These are phyloP conservation scores for Polyploca ridens DNA, from an alignment of 2,888 invertebrate species.

Conservation along the genomic window DNA sequence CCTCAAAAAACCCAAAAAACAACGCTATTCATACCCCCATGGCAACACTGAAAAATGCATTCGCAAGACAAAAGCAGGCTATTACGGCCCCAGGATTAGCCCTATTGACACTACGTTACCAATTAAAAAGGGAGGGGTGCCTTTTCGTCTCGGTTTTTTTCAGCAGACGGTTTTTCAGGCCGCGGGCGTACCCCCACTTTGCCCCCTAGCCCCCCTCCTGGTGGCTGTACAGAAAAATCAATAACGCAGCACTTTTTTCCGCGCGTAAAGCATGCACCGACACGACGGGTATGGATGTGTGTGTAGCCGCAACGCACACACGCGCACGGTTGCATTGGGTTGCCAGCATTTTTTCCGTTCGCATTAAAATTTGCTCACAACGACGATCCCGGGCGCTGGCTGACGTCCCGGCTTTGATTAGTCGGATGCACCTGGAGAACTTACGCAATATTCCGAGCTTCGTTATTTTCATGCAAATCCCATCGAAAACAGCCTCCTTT, in stretches of 20 bases:
- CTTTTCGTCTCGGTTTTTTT: constrained; percentile 84
- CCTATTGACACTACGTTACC: constrained; percentile 85
- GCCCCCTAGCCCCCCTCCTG: constrained; percentile 53
- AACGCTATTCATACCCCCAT: constrained; percentile 48
- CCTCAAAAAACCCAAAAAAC: constrained; percentile 15
- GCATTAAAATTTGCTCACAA: constrained; percentile 68
- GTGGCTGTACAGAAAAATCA: constrained; percentile 83
- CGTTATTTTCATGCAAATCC: constrained; percentile 30
- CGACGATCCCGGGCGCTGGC: constrained; percentile 44
- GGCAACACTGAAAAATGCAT: constrained; percentile 81
- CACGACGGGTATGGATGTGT: constrained; percentile 58
- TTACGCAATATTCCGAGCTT: constrained; percentile 46
- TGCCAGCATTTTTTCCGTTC: constrained; percentile 73
- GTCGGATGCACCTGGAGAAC: constrained; percentile 64
- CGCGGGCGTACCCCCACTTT: constrained; percentile 67
- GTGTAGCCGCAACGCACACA: constrained; percentile 63
- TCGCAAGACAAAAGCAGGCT: constrained; percentile 78
- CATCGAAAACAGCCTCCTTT: background rate
- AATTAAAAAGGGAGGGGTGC: constrained; percentile 84
- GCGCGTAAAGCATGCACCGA: constrained; percentile 85
- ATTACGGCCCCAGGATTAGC: constrained; percentile 81
- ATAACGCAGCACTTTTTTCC: constrained; percentile 86
- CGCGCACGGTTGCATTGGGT: constrained; percentile 56
- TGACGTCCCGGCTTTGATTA: constrained; percentile 66
- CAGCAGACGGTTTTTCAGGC: constrained; percentile 84